Evolutionary conservation across 2,797 vertebrate genomes (phyloP).

Genomic region (Typhlichthys subterraneus): DNA sequence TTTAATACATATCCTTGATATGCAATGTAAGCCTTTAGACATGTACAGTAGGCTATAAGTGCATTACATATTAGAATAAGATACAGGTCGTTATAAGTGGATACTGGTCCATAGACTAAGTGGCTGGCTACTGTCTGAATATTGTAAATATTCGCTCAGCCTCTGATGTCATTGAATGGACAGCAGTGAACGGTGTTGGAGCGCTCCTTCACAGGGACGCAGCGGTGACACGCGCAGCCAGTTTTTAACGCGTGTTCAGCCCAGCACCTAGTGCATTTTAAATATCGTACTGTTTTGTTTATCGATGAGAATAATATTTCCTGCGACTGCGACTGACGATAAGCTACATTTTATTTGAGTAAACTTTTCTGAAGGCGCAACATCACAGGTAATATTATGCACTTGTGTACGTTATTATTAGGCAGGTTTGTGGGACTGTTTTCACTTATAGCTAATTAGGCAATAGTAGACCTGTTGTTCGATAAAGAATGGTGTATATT

Average conservation of each 20-base stretch:
- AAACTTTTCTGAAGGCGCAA: constrained; percentile 52
- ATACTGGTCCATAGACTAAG: not conserved
- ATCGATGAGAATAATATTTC: not conserved
- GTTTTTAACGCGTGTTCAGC: constrained; percentile 28
- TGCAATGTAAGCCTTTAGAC: too few relatives aligned
- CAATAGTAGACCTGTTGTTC: too few relatives aligned
- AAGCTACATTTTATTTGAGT: not conserved
- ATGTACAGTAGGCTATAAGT: too few relatives aligned
- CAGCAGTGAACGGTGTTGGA: constrained; percentile 57
- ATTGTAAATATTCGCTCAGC: constrained; percentile 47
- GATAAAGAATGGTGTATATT: too few relatives aligned
- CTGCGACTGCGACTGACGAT: not conserved
- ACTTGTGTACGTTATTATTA: constrained; percentile 5
- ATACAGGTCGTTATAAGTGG: not conserved
- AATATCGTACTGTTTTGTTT: not conserved
- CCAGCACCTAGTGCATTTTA: constrained; percentile 17
- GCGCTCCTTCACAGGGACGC: constrained; percentile 60
- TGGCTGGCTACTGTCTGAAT: constrained; percentile 31
- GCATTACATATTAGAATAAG: too few relatives aligned
- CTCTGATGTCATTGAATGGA: constrained; percentile 76
- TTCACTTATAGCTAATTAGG: too few relatives aligned
- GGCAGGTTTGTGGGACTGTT: not conserved
- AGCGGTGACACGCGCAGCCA: constrained; percentile 51
- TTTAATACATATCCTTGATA: too few relatives aligned
- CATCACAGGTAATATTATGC: constrained; percentile 24